phyloP scores from a whole-genome alignment of 2,797 vertebrate species.

The Crax fasciolata region DNA sequence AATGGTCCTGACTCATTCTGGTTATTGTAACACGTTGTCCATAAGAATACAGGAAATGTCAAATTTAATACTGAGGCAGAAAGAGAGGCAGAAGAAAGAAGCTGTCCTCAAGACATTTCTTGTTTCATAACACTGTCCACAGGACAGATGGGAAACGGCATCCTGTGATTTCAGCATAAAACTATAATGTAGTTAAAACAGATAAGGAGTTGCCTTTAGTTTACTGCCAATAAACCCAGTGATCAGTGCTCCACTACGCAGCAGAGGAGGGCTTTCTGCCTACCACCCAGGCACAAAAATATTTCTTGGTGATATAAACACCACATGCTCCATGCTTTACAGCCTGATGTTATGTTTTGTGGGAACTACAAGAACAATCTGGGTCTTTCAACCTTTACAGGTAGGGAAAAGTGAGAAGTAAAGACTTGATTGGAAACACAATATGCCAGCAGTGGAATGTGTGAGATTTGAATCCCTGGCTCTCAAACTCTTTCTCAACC shows the following conservation, averaged over 20 bases:
- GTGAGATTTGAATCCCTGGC: not conserved
- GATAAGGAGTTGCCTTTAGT: not conserved
- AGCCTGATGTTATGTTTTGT: not conserved
- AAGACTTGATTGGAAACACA: not conserved
- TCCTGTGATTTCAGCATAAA: not conserved
- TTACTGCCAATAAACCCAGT: not conserved
- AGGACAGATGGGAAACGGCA: not conserved
- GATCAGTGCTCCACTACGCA: not conserved
- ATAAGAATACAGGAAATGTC: not conserved
- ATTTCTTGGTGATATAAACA: not conserved
- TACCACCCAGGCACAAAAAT: not conserved
- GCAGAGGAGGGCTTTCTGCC: not conserved
- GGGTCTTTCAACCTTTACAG: not conserved
- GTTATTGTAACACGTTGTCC: slow-evolving; percentile 9
- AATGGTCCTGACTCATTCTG: not conserved
- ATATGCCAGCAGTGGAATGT: rapidly evolving
- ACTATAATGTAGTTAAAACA: not conserved
- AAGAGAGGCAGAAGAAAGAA: not conserved
- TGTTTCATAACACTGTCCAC: not conserved
- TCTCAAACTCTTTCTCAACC: not conserved
- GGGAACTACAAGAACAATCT: not conserved
- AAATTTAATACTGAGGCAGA: not conserved
- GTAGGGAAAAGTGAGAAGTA: not conserved
- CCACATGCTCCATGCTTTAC: not conserved
- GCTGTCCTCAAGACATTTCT: not conserved